These are phyloP conservation scores for Monarcha castaneiventris DNA, from an alignment of 2,113 vertebrate species.

Conservation along the genomic window DNA sequence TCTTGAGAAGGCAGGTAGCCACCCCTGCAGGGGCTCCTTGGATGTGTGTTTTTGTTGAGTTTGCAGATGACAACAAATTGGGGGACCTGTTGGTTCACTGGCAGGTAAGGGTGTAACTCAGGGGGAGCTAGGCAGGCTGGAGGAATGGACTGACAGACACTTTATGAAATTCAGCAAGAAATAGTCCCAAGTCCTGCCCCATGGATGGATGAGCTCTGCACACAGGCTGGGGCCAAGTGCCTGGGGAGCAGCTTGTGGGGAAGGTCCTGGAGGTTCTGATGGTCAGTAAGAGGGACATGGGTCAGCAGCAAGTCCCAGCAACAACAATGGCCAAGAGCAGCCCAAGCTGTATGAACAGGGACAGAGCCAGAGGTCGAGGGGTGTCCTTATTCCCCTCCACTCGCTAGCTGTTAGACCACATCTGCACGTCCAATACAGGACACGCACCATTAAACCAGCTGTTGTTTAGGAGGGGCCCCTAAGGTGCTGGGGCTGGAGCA, in stretches of 20 bases:
- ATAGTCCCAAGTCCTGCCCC: not conserved
- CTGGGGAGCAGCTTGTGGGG: not conserved
- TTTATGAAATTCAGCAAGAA: not conserved
- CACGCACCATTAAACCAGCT: not conserved
- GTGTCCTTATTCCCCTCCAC: not conserved
- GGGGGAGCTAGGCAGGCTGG: not conserved
- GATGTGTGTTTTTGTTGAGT: not conserved
- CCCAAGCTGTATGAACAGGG: not conserved
- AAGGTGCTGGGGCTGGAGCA: not conserved
- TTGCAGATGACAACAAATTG: not conserved
- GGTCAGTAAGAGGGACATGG: not conserved
- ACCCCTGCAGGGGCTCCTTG: not conserved
- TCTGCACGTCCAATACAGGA: not conserved
- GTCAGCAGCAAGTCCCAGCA: not conserved
- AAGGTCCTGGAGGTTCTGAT: not conserved
- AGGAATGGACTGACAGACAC: not conserved
- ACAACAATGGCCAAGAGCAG: rapidly evolving
- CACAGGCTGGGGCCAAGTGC: not conserved
- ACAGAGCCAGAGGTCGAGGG: not conserved
- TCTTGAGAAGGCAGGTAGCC: not conserved
- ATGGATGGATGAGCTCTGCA: not conserved
- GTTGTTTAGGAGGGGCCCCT: not conserved
- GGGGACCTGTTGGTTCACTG: not conserved
- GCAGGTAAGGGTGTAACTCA: not conserved
- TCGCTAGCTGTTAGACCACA: not conserved